phyloP scores from a whole-genome alignment of 2,113 vertebrate species.

The Prochilodus magdalenae region DNA sequence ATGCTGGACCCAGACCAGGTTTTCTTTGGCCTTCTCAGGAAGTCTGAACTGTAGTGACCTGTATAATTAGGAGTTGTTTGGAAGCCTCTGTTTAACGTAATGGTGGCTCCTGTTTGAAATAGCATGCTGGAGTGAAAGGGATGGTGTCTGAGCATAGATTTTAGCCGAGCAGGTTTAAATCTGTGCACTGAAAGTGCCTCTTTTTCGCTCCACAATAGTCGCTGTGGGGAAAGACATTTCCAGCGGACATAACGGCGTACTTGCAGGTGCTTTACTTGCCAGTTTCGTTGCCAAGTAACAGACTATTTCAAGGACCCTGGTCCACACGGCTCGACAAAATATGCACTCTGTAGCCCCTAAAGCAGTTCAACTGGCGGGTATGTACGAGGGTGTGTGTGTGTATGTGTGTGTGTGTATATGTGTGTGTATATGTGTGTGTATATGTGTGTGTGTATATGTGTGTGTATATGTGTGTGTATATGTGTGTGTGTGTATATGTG shows the following conservation, averaged over 20 bases:
- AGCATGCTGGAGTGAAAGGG: not conserved
- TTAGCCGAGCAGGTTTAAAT: conserved; percentile 5
- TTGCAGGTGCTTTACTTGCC: conserved; percentile 74
- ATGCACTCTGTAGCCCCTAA: not conserved
- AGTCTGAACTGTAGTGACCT: conserved; percentile 20
- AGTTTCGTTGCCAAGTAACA: conserved; percentile 75
- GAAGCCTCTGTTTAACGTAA: not conserved
- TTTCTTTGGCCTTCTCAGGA: conserved; percentile 22
- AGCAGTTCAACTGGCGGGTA: too few species aligned
- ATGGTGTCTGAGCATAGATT: not conserved
- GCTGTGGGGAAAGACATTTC: conserved; percentile 62
- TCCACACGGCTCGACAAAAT: conserved; percentile 37
- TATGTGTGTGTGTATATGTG: too few species aligned
- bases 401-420: too few species aligned
- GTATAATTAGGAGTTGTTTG: conserved; percentile 37
- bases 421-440: not conserved
- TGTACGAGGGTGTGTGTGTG: too few species aligned
- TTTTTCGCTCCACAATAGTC: conserved; percentile 29
- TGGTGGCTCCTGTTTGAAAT: conserved; percentile 1
- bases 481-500: too few species aligned
- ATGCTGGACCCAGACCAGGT: not conserved
- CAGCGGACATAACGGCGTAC: conserved; percentile 62
- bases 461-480: too few species aligned
- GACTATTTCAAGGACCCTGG: conserved; percentile 51
- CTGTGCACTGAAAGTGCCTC: not conserved